These are phyloP conservation scores for Stenoptilia bipunctidactyla DNA, from an alignment of 2,888 invertebrate genomes.

Conservation along the genomic window DNA sequence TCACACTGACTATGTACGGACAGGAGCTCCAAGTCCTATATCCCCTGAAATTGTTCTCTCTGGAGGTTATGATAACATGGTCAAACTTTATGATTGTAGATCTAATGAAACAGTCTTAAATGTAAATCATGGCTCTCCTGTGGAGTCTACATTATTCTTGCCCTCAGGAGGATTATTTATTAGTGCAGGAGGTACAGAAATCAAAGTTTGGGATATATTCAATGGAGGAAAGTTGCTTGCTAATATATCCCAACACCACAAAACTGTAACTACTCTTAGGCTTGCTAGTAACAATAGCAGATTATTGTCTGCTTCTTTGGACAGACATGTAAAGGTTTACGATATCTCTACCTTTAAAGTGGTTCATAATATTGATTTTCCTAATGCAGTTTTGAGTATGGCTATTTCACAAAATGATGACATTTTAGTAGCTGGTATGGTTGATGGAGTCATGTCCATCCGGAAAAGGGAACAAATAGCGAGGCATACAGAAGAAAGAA, in stretches of 20 bases:
- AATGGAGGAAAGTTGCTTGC: constrained; percentile 89
- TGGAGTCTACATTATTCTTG: constrained; percentile 89
- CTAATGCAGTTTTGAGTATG: constrained; percentile 90
- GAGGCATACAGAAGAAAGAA: constrained; percentile 38
- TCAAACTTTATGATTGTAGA: constrained; percentile 90
- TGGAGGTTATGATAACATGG: constrained; percentile 90
- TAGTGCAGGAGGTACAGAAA: constrained; percentile 91
- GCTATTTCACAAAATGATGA: constrained; percentile 83
- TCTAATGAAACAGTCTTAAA: constrained; percentile 76
- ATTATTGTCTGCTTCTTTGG: constrained; percentile 90
- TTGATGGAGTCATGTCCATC: constrained; percentile 91
- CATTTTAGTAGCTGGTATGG: constrained; percentile 91
- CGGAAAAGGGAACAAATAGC: constrained; percentile 78
- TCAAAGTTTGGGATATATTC: constrained; percentile 94
- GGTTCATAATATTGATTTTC: constrained; percentile 90
- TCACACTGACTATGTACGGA: constrained; percentile 86
- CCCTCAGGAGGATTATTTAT: constrained; percentile 92
- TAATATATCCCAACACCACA: constrained; percentile 92
- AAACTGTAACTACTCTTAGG: constrained; percentile 90
- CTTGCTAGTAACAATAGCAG: constrained; percentile 86
- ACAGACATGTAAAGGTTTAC: constrained; percentile 94
- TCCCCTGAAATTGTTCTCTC: constrained; percentile 83
- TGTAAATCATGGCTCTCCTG: constrained; percentile 89
- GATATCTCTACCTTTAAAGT: constrained; percentile 88
- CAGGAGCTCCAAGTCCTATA: constrained; percentile 84